phyloP scores from a whole-genome alignment of 2,113 vertebrate genomes.

The Condylura cristata region DNA sequence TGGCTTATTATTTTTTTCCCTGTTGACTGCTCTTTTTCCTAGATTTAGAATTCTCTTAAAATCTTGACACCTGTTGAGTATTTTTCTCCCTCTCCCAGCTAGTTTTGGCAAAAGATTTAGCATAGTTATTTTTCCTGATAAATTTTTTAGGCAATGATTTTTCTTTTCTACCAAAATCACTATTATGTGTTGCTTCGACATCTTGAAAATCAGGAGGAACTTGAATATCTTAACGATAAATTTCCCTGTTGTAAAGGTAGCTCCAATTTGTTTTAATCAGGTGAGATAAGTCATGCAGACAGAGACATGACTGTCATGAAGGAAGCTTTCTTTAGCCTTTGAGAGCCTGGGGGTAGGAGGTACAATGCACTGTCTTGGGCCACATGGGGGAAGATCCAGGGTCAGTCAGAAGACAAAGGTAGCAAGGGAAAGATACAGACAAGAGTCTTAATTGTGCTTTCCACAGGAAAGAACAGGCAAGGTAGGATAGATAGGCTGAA shows the following conservation, averaged over 20 bases:
- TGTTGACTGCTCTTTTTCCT: neutral
- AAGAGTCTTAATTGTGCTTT: neutral
- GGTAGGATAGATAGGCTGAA: neutral
- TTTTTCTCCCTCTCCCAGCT: neutral
- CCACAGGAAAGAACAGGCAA: neutral
- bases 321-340: neutral
- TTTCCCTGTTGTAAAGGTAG: neutral
- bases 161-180: neutral
- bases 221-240: neutral
- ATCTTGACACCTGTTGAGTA: neutral
- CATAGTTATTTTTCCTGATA: neutral
- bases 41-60: neutral
- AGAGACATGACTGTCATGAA: neutral
- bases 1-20: neutral
- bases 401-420: neutral
- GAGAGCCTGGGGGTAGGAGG: neutral
- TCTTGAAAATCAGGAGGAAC: neutral
- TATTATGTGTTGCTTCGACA: neutral
- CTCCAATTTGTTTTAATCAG: neutral
- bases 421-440: neutral
- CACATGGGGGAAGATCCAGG: neutral
- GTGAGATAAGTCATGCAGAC: neutral
- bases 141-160: neutral
- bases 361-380: neutral
- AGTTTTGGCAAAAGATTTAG: neutral